Conservation (phyloP, 2,113 vertebrate genomes). For the Actinemys pallida region DNA sequence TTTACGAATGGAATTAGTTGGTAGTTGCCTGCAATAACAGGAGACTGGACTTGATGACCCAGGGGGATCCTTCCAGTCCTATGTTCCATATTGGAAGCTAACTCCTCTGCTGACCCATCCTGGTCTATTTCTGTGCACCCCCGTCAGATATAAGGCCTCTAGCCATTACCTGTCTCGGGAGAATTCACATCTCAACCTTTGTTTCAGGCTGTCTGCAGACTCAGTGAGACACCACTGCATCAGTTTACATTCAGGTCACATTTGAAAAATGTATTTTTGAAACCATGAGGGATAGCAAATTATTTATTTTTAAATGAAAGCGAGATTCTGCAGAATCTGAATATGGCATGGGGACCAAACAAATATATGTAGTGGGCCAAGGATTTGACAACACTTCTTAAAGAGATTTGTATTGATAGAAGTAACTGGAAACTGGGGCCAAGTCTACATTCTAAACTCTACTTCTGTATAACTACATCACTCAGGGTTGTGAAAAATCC, state of each 20-base stretch:
- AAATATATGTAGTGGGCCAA: background rate
- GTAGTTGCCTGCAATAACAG: background rate
- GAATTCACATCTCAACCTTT: background rate
- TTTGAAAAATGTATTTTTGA: background rate
- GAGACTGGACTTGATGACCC: background rate
- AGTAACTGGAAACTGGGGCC: background rate
- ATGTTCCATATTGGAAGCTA: background rate
- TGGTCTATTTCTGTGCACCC: background rate
- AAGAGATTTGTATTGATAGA: background rate
- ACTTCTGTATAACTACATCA: too few relatives aligned
- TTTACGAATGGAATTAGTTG: background rate
- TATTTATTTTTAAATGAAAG: background rate
- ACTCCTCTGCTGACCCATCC: background rate
- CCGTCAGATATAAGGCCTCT: background rate
- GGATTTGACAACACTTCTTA: background rate
- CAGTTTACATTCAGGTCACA: background rate
- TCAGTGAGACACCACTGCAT: background rate
- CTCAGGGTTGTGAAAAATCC: too few relatives aligned
- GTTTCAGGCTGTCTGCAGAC: background rate
- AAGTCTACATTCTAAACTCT: too few relatives aligned
- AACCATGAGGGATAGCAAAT: background rate
- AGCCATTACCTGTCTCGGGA: background rate
- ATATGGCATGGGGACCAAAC: background rate
- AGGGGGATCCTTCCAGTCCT: background rate
- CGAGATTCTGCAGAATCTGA: background rate